These are phyloP conservation scores for Euglossa dilemma DNA, from an alignment of 1,140 invertebrate species.

Conservation along the genomic window DNA sequence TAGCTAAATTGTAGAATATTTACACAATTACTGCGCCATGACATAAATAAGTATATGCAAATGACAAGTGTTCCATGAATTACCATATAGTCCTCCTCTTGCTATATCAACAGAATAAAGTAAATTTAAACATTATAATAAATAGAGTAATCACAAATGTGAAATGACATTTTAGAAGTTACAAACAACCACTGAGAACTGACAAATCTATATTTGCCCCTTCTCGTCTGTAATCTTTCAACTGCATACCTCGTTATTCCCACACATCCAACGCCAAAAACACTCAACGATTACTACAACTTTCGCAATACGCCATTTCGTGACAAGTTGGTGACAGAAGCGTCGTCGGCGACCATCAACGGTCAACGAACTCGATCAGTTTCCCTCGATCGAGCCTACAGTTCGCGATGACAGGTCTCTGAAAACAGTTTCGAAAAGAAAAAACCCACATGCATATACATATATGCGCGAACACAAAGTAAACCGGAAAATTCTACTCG, in stretches of 20 bases:
- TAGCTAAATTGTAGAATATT: neutral
- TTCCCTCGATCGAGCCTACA: neutral
- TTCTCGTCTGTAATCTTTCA: neutral
- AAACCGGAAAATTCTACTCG: neutral
- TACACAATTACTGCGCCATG: no score
- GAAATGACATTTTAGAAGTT: neutral
- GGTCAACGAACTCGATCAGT: constrained; percentile 36
- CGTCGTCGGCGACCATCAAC: neutral
- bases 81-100: no score
- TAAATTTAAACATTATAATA: no score
- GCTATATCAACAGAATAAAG: no score
- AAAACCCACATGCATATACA: no score
- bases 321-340: neutral
- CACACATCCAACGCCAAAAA: neutral
- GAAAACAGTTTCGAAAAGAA: constrained; percentile 32
- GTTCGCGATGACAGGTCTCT: constrained; percentile 26
- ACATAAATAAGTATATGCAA: neutral
- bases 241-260: neutral
- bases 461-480: no score
- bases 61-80: no score
- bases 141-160: neutral
- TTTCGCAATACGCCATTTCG: neutral
- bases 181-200: neutral
- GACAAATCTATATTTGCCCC: neutral
- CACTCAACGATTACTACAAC: neutral